Evolutionary conservation across 1,140 invertebrate species (phyloP).

Genomic region (Drosophila pectinifera): DNA sequence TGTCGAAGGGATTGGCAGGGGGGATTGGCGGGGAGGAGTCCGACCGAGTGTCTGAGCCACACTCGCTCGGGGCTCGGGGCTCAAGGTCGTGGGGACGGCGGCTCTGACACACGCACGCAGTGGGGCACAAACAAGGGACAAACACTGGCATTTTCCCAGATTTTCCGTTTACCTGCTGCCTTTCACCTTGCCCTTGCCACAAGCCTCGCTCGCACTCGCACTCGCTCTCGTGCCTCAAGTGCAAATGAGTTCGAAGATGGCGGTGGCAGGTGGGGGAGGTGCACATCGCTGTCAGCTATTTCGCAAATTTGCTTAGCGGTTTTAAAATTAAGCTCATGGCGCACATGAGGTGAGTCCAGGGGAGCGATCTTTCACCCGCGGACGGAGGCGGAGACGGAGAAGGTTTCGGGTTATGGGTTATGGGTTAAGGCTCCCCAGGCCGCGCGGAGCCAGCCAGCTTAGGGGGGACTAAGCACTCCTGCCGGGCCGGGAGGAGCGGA

Average conservation of each 20-base stretch:
- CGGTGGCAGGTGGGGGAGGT: conserved; percentile 9
- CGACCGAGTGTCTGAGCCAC: conserved; percentile 18
- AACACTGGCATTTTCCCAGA: conserved; percentile 22
- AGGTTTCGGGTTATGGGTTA: conserved; percentile 21
- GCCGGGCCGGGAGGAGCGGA: conserved; percentile 56
- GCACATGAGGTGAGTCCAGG: conserved; percentile 10
- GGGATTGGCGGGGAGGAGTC: neutral
- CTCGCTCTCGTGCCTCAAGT: conserved; percentile 56
- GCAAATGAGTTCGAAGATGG: conserved; percentile 64
- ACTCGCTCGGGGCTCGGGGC: conserved; percentile 25
- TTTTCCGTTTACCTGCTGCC: conserved; percentile 29
- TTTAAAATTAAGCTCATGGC: conserved; percentile 71
- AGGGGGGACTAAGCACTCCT: conserved; percentile 71
- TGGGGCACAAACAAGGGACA: conserved; percentile 12
- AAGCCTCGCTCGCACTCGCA: neutral
- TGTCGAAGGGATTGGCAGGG: conserved; percentile 3
- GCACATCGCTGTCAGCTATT: conserved; percentile 59
- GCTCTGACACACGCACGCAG: conserved; percentile 15
- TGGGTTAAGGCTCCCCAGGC: conserved; percentile 28
- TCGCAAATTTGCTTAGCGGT: conserved; percentile 78
- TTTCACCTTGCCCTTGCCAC: conserved; percentile 15
- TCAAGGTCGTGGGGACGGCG: conserved; percentile 54
- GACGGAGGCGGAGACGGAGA: conserved; percentile 34
- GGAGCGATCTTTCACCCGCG: conserved; percentile 57
- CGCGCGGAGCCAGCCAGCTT: conserved; percentile 44